Evolutionary conservation across 2,797 vertebrate species (phyloP), one percentile per base, ranked within the genome.

Genomic region (Spondyliosoma cantharus): DNA sequence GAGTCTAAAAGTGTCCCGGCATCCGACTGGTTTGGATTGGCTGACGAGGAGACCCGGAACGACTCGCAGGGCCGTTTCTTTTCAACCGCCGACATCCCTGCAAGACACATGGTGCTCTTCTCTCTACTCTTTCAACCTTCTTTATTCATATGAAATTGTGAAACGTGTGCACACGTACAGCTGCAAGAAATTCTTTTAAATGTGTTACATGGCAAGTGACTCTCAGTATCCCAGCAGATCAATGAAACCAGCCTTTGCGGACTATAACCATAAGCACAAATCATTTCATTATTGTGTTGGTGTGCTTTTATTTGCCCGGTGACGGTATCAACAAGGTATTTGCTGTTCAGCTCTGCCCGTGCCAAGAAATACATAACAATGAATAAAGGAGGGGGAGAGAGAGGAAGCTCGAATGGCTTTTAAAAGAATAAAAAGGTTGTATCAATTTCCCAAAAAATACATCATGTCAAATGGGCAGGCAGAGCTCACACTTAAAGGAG

Each of bases 281-380:
- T 83, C 65, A 85, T 89, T 92, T 90, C 62, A 89, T 91, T 87
- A 86, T 89, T 89, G 81, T 86, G 84, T 59, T 88, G 76, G 73
- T 77, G 83, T 73, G 74, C 83, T 92, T 93, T 92, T 87, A 91
- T 92, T 91, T 89, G 82, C 89, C 86, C 80, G 81, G 84, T 93
- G 93, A 93, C 87, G 83, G 8, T 71, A 92, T 81, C 70, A 79
- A 71, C 74, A 15, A 90, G 89, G 86, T 88, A 94, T 95, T 92
- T 84, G 82, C 82, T 84, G 83, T 64, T 93, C 78, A 84, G 83
- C 87, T 81, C 67, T 60, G 32, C 22, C 63, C 24, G 16, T 75
- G 93, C 93, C 93, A 95, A 92, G 61, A 91, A 93, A 93, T 90
- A 90, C 85, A 90, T 85, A 93, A 89, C 82, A 88, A 87, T 63